Evolutionary conservation across 2,113 vertebrate genomes (phyloP), one percentile per base, ranked within the genome.

Genomic region (Cebidichthys violaceus): DNA sequence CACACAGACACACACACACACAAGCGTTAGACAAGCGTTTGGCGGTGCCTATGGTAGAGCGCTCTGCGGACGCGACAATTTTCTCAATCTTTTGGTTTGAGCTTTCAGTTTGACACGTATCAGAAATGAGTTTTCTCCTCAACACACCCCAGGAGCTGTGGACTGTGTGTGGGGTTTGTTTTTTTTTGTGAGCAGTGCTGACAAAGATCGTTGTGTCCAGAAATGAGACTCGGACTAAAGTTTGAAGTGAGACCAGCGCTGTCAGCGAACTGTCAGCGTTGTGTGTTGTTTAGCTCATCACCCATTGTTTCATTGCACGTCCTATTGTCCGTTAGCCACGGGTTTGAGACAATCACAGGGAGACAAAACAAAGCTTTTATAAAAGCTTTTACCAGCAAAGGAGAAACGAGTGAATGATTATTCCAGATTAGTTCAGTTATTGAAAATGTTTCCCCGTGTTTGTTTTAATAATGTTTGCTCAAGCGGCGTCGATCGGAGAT

Each of bases 241-340:
- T 85, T 3, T 82, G 14, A 84, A 89, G 78, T 76, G 61, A 83
- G 76, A 74, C 37, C 60, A 0, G 6, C 7, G 75, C 65, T 78
- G 65, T 60, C 66, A 62, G 85, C 66, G 79, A 79, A 88, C 74
- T 80, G 33, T 35, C 61, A 64, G n/a, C 54, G 70, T 77, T 77
- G 61, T 83, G 61, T 85, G 47, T 67, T 84, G 7, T 70, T 86
- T 83, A 70, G 70, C 85, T 89, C 71, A 79, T 81, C 77, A 64
- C 61, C 37, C 69, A 43, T 82, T 68, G 31, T 79, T 82, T 75
- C 70, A 88, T 67, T 75, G 39, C 68, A 73, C 70, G n/a, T 13
- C 41, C 60, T 47, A 18, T 80, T 52, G 45, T 78, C 47, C 75
- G 35, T 57, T 68, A 77, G 81, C 71, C 54, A 37, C 74, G 59